Evolutionary conservation across 1,140 invertebrate species (phyloP).

Genomic region (Drosophila jambulina): DNA sequence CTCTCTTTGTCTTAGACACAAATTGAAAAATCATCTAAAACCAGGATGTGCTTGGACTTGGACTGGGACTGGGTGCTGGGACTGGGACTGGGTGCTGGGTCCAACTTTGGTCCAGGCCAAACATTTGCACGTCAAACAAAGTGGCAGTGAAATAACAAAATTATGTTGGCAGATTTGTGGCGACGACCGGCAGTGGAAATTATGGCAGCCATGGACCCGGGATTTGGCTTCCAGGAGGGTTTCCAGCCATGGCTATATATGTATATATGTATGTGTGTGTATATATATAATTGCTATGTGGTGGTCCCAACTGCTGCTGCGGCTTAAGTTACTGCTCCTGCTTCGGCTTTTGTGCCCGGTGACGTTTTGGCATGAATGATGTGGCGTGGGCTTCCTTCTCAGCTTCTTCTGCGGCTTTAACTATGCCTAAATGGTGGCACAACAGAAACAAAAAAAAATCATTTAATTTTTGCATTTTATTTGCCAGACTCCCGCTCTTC

Average conservation of each 20-base stretch:
- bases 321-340: slow-evolving; percentile 35
- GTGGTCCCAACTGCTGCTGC: slow-evolving; percentile 37
- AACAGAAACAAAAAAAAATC: slow-evolving; percentile 1
- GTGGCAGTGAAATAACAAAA: slow-evolving; percentile 84
- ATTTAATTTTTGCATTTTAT: slow-evolving; percentile 1
- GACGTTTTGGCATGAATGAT: slow-evolving; percentile 79
- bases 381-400: slow-evolving; percentile 78
- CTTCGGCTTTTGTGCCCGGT: slow-evolving; percentile 24
- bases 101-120: slow-evolving; percentile 45
- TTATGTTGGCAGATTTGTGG: slow-evolving; percentile 83
- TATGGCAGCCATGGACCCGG: slow-evolving; percentile 45
- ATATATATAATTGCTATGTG: slow-evolving; percentile 72
- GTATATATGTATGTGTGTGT: neutral
- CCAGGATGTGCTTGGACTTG: slow-evolving; percentile 42
- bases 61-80: slow-evolving; percentile 15
- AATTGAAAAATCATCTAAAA: slow-evolving; percentile 81
- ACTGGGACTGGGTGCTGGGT: slow-evolving; percentile 14
- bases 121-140: slow-evolving; percentile 83
- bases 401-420: slow-evolving; percentile 21
- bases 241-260: neutral
- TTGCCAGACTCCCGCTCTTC: slow-evolving; percentile 3
- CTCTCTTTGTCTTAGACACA: slow-evolving; percentile 64
- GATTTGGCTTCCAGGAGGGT: slow-evolving; percentile 12
- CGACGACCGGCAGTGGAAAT: slow-evolving; percentile 65
- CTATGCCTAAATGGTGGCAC: neutral